Evolutionary conservation across 2,888 invertebrate species (phyloP), one percentile per base, ranked within the genome.

Genomic region (Andrena chrysosceles): DNA sequence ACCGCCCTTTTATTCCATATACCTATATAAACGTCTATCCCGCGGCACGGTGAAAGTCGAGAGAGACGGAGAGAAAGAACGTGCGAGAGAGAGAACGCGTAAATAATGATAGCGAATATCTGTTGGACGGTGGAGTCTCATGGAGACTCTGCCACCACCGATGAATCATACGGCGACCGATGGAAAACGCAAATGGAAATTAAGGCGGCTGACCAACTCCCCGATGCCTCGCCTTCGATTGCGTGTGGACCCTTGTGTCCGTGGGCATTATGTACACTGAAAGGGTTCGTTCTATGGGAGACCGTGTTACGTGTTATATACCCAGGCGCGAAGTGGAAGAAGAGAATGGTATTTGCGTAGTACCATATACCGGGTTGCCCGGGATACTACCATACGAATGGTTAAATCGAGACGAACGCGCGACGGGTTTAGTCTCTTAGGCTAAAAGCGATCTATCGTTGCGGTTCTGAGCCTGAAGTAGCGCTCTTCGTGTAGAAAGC

Each of bases 1-100:
- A 83, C 83, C 78, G 78, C 83, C 84, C 83, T 84, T 81, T 84
- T 83, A 75, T 79, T 76, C 83, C 69, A 73, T 56, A 74, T 72
- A 81, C 67, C 75, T 68, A 66, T 48, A 81, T 73, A 81, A 81
- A 81, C 68, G 70, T 76, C 75, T 42, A 42, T 76, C 71, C 31
- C 67, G 20, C 54, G 64, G n/a, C 59, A 16, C 64, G 81, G 72
- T 62, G 81, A 81, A 81, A 80, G 81, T 81, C 67, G 62, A 54
- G 63, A 26, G 23, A 56, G 56, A 52, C 20, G 4, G 56, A 26
- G 23, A 26, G 56, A 56, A 42, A 42, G 42, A 42, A 16, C 16
- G 42, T 1, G 42, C 42, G 56, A 2, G n/a, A 20, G 20, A 54
- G 80, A 72, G 79, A 71, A 59, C 59, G 56, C 49, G 59, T 77